Evolutionary conservation across 1,140 invertebrate species (phyloP).

Genomic region (Mycetomoellerius zeteki): DNA sequence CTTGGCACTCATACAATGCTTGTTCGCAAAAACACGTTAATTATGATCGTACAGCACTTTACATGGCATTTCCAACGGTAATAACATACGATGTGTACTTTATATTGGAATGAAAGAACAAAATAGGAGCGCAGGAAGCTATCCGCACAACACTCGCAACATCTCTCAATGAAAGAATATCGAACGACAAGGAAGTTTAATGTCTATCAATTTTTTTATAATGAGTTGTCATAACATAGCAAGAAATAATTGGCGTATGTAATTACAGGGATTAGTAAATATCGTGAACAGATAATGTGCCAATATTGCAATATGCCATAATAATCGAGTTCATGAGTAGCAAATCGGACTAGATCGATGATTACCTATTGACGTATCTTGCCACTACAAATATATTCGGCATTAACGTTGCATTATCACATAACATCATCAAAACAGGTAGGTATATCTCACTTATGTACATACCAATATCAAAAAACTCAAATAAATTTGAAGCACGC

Average conservation of each 20-base stretch:
- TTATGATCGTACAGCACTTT: conserved; percentile 12
- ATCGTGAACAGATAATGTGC: background rate
- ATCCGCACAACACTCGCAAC: background rate
- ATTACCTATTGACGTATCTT: conserved; percentile 57
- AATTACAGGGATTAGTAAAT: conserved; percentile 36
- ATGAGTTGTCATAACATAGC: background rate
- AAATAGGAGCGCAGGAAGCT: background rate
- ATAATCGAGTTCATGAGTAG: conserved; percentile 34
- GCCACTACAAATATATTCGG: conserved; percentile 29
- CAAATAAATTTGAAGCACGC: background rate
- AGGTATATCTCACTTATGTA: background rate
- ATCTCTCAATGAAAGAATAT: conserved; percentile 4
- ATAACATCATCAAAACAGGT: background rate
- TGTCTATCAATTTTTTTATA: background rate
- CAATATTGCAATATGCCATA: background rate
- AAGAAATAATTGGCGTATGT: background rate
- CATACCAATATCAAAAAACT: background rate
- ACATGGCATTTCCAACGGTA: background rate
- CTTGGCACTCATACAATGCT: conserved; percentile 14
- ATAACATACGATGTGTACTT: conserved; percentile 13
- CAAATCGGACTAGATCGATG: conserved; percentile 24
- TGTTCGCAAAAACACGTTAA: conserved; percentile 8
- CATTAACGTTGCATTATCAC: conserved; percentile 21
- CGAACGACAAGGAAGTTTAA: background rate
- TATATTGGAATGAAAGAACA: conserved; percentile 1